A percentile compares a stretch with the other conserved stretches of the same genome.
Evolutionary conservation across 2,888 invertebrate species (phyloP).

Genomic region (Pilophorus perplexus): DNA sequence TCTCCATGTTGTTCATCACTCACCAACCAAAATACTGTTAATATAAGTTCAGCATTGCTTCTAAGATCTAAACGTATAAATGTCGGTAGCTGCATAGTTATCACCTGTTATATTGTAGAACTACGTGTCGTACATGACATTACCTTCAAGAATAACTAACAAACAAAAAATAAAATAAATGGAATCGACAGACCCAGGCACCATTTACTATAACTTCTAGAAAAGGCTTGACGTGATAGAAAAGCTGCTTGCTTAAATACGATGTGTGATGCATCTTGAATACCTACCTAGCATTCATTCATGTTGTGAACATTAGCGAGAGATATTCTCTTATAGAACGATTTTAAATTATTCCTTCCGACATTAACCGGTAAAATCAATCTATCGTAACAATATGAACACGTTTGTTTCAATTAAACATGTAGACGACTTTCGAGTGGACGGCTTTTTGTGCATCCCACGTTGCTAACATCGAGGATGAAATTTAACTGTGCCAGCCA

Average conservation of each 20-base stretch:
- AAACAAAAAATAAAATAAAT: too few species aligned
- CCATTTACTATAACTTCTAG: too few species aligned
- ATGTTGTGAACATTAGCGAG: background rate
- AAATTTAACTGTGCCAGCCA: too few species aligned
- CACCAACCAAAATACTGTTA: constrained; percentile 27
- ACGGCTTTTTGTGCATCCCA: too few species aligned
- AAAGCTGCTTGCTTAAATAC: constrained; percentile 9
- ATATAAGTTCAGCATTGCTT: constrained; percentile 19
- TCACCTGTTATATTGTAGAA: background rate
- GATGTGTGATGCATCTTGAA: constrained; percentile 24
- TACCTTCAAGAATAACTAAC: too few species aligned
- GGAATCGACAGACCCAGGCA: constrained; percentile 1
- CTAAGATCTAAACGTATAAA: background rate
- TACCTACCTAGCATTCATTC: background rate
- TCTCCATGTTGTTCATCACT: constrained; percentile 15
- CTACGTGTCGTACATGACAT: background rate
- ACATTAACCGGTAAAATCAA: too few species aligned
- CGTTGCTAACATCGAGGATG: too few species aligned
- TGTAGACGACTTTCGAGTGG: too few species aligned
- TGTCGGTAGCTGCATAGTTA: constrained; percentile 2
- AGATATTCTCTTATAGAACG: too few species aligned
- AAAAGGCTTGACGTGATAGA: background rate
- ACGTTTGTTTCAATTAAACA: too few species aligned
- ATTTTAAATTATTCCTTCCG: too few species aligned
- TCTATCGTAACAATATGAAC: too few species aligned